A percentile compares a stretch with the other conserved stretches of the same genome.
Conservation (phyloP, 2,113 vertebrate genomes). For the Amphiprion percula region DNA sequence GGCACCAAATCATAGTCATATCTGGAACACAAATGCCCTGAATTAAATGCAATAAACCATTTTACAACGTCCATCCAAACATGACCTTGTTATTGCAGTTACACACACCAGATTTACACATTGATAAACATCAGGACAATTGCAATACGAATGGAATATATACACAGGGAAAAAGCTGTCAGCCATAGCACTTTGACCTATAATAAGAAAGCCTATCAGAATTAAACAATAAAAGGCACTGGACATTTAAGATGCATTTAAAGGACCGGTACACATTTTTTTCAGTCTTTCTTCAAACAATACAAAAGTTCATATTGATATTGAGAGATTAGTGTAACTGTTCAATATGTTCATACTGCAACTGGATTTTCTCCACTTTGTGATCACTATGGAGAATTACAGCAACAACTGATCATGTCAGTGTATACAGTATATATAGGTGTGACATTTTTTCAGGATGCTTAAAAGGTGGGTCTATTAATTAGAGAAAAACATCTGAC, state of each 20-base stretch:
- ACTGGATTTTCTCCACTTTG: neutral
- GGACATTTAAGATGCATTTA: constrained; percentile 8
- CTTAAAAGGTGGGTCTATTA: neutral
- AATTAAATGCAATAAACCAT: constrained; percentile 10
- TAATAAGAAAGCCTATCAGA: neutral
- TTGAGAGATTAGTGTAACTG: constrained; percentile 9
- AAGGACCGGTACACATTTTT: neutral
- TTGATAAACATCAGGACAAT: neutral
- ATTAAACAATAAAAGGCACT: constrained; percentile 26
- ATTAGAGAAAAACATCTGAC: neutral
- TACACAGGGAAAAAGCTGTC: neutral
- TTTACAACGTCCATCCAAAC: neutral
- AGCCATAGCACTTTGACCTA: constrained; percentile 13
- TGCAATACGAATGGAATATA: constrained; percentile 3
- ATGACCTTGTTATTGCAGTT: constrained; percentile 39
- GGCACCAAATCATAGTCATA: neutral
- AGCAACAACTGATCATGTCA: too few species aligned
- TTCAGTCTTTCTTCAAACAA: neutral
- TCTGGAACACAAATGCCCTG: neutral
- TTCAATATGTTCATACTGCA: neutral
- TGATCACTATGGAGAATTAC: too few species aligned
- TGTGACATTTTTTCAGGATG: neutral
- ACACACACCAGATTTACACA: constrained; percentile 22
- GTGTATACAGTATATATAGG: too few species aligned
- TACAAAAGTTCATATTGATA: neutral